Evolutionary conservation across 2,113 vertebrate species (phyloP).

Genomic region (Megalops atlanticus): DNA sequence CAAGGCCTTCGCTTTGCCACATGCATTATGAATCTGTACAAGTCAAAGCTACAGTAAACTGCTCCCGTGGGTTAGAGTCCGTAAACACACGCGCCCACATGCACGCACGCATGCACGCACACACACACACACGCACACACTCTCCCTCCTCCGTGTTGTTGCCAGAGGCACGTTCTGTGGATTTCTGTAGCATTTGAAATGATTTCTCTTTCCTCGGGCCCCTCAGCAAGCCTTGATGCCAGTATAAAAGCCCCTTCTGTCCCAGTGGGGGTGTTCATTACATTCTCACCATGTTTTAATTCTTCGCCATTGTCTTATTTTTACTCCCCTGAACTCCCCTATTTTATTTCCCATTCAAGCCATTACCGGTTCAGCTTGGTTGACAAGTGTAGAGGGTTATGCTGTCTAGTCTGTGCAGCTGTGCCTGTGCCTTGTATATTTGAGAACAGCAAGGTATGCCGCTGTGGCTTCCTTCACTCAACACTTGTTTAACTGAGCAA

Average conservation of each 20-base stretch:
- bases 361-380: background rate
- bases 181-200: constrained; percentile 69
- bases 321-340: constrained; percentile 57
- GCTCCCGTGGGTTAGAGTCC: constrained; percentile 49
- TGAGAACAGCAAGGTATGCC: too few relatives aligned
- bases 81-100: background rate
- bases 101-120: constrained; percentile 33
- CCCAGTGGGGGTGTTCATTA: constrained; percentile 70
- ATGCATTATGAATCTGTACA: background rate
- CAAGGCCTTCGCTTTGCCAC: too few relatives aligned
- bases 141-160: constrained; percentile 58
- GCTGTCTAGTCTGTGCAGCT: too few relatives aligned
- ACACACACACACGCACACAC: constrained; percentile 41
- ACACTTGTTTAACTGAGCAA: too few relatives aligned
- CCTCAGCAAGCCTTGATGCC: constrained; percentile 59
- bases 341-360: background rate
- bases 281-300: constrained; percentile 56
- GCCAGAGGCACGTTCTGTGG: constrained; percentile 60
- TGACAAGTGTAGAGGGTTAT: too few relatives aligned
- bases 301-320: constrained; percentile 53
- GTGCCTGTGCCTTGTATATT: too few relatives aligned
- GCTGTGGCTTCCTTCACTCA: too few relatives aligned
- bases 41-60: background rate
- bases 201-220: constrained; percentile 53
- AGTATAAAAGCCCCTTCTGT: constrained; percentile 53